Evolutionary conservation across 2,888 invertebrate genomes (phyloP).

Genomic region (Invenusta paracnida): DNA sequence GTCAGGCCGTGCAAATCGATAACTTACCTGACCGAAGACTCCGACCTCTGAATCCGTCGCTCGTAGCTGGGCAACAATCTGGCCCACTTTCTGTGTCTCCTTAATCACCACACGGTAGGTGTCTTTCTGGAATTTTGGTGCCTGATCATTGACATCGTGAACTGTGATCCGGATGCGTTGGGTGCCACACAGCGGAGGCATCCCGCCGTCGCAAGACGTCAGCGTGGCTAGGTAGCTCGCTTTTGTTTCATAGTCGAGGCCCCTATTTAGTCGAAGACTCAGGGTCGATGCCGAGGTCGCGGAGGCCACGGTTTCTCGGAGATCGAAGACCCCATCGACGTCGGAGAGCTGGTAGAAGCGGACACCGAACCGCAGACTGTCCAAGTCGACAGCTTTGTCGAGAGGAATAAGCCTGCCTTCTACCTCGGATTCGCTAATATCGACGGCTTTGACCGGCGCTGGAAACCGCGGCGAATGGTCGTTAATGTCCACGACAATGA

Average conservation of each 20-base stretch:
- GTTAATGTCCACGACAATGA: constrained; percentile 36
- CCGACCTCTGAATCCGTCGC: constrained; percentile 17
- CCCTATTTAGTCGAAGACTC: not conserved
- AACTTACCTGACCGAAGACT: constrained; percentile 31
- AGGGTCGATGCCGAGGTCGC: not conserved
- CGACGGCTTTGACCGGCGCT: not conserved
- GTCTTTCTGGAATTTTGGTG: constrained; percentile 31
- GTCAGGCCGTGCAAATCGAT: constrained; percentile 22
- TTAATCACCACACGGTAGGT: constrained; percentile 33
- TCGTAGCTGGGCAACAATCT: not conserved
- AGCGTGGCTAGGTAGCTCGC: not conserved
- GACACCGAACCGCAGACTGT: constrained; percentile 23
- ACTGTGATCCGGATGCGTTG: constrained; percentile 27
- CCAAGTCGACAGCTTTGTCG: constrained; percentile 33
- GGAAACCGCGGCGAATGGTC: constrained; percentile 30
- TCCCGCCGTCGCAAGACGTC: constrained; percentile 30
- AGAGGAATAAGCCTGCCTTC: not conserved
- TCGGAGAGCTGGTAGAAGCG: constrained; percentile 11
- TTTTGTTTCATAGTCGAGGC: constrained; percentile 32
- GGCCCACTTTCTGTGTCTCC: constrained; percentile 28
- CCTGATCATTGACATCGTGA: constrained; percentile 32
- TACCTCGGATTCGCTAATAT: constrained; percentile 28
- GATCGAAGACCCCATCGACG: not conserved
- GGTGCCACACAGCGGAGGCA: not conserved
- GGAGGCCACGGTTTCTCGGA: not conserved